Conservation (phyloP, 2,888 invertebrate genomes). For the Psococerastis gibbosa region DNA sequence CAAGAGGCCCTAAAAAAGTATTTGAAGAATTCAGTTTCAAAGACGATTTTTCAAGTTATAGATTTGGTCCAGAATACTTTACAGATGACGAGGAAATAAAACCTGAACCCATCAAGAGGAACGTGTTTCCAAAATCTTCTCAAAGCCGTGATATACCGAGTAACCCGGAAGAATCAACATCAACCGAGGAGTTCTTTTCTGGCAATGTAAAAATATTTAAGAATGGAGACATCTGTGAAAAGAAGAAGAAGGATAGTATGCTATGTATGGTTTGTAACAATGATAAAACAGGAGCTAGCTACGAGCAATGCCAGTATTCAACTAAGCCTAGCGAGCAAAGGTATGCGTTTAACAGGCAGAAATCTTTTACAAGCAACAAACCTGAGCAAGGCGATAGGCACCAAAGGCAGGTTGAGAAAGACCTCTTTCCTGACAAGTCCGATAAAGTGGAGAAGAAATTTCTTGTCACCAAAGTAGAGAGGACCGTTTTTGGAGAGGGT, state of each 20-base stretch:
- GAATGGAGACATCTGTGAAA: constrained; percentile 15
- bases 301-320: constrained; percentile 62
- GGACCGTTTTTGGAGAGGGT: background rate
- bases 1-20: constrained; percentile 12
- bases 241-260: constrained; percentile 25
- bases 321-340: constrained; percentile 49
- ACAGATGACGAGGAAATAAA: constrained; percentile 14
- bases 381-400: background rate
- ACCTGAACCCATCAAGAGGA: constrained; percentile 9
- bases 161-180: background rate
- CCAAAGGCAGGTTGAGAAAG: constrained; percentile 4
- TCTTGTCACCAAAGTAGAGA: constrained; percentile 5
- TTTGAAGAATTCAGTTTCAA: constrained; percentile 11
- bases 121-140: background rate
- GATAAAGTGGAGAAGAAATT: constrained; percentile 4
- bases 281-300: constrained; percentile 52
- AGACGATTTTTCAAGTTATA: constrained; percentile 18
- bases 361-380: constrained; percentile 10
- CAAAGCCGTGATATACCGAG: constrained; percentile 5
- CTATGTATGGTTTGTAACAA: constrained; percentile 53
- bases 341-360: constrained; percentile 22
- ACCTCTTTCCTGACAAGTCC: constrained; percentile 5
- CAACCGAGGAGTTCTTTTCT: background rate
- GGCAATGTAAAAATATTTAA: constrained; percentile 5
- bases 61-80: constrained; percentile 25